Base-by-base conservation (phyloP, 2,113 vertebrate species). In the Chionomys nivalis region DNA sequence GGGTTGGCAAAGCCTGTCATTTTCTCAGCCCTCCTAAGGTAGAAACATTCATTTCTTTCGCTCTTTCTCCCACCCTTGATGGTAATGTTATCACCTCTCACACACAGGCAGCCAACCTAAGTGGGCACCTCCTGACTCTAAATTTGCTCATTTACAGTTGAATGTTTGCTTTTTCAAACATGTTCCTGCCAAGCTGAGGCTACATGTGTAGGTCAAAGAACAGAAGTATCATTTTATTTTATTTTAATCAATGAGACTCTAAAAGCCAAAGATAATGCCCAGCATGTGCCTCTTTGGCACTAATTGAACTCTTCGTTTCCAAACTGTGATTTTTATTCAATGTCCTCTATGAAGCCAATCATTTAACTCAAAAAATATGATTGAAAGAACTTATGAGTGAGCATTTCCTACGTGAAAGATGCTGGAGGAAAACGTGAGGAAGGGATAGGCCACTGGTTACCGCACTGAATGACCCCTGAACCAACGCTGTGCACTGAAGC, bases 261-360 rank as follows among this genome's bases (percentile, higher is more conserved):
- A 73, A 73, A 81, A 33, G 8, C 77, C 87, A 94, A 87, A 90
- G 58, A 82, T 58, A 93, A 93, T 17, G 39, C 47, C 36, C 93
- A 87, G 4, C 1, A 4, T 58, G 19, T 49, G 70, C 55, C 24
- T 42, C 82, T 36, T n/a, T 70, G 33, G 72, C 65, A 91, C 9
- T 28, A 28, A 89, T 66, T 83, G 55, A 26, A 13, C 21, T 44
- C 12, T 73, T 79, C 12, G 3, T 86, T 44, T 88, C 42, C 82
- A 79, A 31, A 72, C 55, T 76, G 4, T 86, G 76, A 82, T 93
- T 95, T 58, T 79, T 76, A 72, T 66, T 92, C 39, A 92, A 28
- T 26, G 70, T 79, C 36, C 12, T 92, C 52, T 75, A 91, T 42
- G 63, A 58, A 92, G 47, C 23, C 17, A 75, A 55, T 55, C n/a